A percentile compares a stretch with the other conserved stretches of the same genome.
Evolutionary conservation across 2,113 vertebrate genomes (phyloP).

Genomic region (Vulpes lagopus): DNA sequence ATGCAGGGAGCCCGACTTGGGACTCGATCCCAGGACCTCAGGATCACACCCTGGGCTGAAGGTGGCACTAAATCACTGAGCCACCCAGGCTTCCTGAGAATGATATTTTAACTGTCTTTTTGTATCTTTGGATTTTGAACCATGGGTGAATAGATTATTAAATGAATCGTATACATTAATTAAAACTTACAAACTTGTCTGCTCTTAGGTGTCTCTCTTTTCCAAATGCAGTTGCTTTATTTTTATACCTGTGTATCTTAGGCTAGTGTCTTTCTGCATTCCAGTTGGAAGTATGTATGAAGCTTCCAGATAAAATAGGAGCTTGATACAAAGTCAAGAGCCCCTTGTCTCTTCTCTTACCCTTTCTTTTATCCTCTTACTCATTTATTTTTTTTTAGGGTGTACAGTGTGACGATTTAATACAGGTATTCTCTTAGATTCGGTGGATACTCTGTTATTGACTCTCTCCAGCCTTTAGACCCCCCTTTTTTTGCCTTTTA

Average conservation of each 20-base stretch:
- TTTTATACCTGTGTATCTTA: neutral
- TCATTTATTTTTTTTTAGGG: neutral
- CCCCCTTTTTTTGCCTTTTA: neutral
- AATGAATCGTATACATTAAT: neutral
- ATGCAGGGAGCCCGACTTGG: too few species aligned
- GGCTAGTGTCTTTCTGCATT: neutral
- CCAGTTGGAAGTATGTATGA: neutral
- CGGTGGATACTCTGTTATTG: neutral
- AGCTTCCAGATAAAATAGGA: neutral
- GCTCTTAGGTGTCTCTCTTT: neutral
- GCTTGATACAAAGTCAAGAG: neutral
- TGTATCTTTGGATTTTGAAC: constrained; percentile 51
- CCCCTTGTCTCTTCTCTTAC: neutral
- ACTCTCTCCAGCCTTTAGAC: neutral
- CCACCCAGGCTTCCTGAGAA: neutral
- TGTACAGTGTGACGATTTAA: neutral
- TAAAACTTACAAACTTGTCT: neutral
- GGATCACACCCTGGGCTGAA: too few species aligned
- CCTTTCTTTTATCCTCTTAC: neutral
- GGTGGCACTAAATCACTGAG: too few species aligned
- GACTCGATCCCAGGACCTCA: too few species aligned
- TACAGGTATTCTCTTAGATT: neutral
- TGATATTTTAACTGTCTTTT: neutral
- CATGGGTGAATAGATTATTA: neutral
- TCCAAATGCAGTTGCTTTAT: neutral